Evolutionary conservation across 2,797 vertebrate genomes (phyloP), one percentile per base, ranked within the genome.

Genomic region (Amphiprion clarkii): DNA sequence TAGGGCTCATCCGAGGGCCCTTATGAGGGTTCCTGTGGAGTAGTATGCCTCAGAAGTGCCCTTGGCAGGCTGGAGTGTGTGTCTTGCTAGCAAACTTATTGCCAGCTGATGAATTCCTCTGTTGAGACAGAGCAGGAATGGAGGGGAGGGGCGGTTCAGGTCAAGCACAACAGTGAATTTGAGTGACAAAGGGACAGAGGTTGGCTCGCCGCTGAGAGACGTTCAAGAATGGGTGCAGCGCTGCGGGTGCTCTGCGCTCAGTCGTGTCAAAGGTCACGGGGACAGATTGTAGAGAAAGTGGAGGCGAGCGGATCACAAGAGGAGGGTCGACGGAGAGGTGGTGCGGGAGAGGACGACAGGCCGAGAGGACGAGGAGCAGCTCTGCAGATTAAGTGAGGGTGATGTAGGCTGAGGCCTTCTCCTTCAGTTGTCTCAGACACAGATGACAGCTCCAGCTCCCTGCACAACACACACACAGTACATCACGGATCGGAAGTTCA

Each of bases 371-470:
- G 88, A 81, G 64, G 84, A 31, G 23, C 76, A 71, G 81, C 81
- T 63, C 81, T 51, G 54, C 78, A 88, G 92, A 95, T 95, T 98
- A 98, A 92, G 96, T 97, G 81, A 98, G 95, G 58, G 97, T 98
- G 93, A 98, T 98, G 92, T 97, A 98, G 86, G 97, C 97, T 16
- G 97, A 97, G 31, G 97, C 97, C 92, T 97, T 98, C 86, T 98
- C 97, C 88, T 97, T 98, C 91, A 98, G 94, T 91, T 98, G 97
- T 92, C 96, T 95, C 84, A 98, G 94, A 93, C 97, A 98, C 87
- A 98, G 94, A 91, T 98, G 96, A 91, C 97, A 98, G 82, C 97
- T 98, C 97, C 97, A 98, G 89, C 97, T 98, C 82, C 97, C 97
- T 97, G 93, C 6, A 69, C 60, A 55, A 82, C 60, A 87, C 76